Percentiles rank a stretch among this genome's conserved stretches.
These are phyloP conservation scores for Aphis craccivora DNA, from an alignment of 1,140 invertebrate species.

Conservation along the genomic window DNA sequence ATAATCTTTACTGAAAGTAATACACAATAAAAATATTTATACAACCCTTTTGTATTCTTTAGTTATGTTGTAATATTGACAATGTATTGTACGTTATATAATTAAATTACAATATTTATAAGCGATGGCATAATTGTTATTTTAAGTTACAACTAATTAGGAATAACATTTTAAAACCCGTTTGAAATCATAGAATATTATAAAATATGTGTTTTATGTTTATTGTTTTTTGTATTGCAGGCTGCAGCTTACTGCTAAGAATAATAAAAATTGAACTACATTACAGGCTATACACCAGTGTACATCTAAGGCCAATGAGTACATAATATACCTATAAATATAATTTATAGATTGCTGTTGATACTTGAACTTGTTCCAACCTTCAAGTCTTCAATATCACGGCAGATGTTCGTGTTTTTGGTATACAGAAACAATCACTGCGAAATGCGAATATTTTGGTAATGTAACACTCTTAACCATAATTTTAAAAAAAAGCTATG, in stretches of 20 bases:
- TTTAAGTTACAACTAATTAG: background rate
- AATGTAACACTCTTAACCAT: no score
- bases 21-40: no score
- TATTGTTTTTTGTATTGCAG: background rate
- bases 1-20: no score
- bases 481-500: background rate
- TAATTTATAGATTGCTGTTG: background rate
- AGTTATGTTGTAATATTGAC: no score
- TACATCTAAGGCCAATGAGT: background rate
- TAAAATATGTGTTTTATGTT: background rate
- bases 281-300: background rate
- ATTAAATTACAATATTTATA: background rate
- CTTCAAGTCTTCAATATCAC: background rate
- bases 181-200: background rate
- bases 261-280: background rate
- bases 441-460: no score
- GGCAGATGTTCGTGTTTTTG: background rate
- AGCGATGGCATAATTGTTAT: background rate
- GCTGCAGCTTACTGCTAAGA: background rate
- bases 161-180: background rate
- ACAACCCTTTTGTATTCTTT: no score
- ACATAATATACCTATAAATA: background rate
- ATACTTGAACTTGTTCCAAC: background rate
- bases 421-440: background rate
- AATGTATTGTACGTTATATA: background rate